phyloP scores from a whole-genome alignment of 2,888 invertebrate genomes.

The Micropterix aruncella region DNA sequence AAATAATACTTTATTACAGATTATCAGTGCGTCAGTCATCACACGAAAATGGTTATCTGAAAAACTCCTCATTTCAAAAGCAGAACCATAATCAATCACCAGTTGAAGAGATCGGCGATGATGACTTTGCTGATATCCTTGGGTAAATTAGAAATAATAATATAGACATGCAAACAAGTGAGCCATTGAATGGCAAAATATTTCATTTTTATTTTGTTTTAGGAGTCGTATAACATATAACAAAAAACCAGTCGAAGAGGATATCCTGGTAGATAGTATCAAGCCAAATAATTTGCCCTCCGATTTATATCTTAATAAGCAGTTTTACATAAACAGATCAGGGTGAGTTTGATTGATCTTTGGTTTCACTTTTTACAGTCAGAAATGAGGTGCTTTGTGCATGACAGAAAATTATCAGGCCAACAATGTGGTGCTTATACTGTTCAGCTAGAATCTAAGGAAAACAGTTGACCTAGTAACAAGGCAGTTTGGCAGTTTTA shows the following conservation, averaged over 20 bases:
- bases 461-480: too few relatives aligned
- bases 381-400: too few relatives aligned
- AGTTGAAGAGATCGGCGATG: slow-evolving; percentile 22
- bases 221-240: not conserved
- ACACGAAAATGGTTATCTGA: slow-evolving; percentile 6
- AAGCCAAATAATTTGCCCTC: not conserved
- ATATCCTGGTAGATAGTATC: not conserved
- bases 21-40: slow-evolving; percentile 3
- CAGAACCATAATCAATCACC: slow-evolving; percentile 10
- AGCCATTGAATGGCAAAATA: too few relatives aligned
- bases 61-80: slow-evolving; percentile 2
- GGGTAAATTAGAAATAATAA: slow-evolving; percentile 45
- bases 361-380: too few relatives aligned
- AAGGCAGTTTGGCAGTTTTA: too few relatives aligned
- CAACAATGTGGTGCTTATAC: too few relatives aligned
- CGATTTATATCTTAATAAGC: not conserved
- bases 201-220: too few relatives aligned
- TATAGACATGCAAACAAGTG: too few relatives aligned
- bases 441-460: too few relatives aligned
- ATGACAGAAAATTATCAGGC: too few relatives aligned
- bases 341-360: too few relatives aligned
- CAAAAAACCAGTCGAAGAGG: not conserved
- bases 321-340: not conserved
- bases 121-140: slow-evolving; percentile 57
- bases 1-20: too few relatives aligned